A percentile compares a stretch with the other conserved stretches of the same genome.
phyloP scores from a whole-genome alignment of 2,797 vertebrate species.

The Distichodus sexfasciatus region DNA sequence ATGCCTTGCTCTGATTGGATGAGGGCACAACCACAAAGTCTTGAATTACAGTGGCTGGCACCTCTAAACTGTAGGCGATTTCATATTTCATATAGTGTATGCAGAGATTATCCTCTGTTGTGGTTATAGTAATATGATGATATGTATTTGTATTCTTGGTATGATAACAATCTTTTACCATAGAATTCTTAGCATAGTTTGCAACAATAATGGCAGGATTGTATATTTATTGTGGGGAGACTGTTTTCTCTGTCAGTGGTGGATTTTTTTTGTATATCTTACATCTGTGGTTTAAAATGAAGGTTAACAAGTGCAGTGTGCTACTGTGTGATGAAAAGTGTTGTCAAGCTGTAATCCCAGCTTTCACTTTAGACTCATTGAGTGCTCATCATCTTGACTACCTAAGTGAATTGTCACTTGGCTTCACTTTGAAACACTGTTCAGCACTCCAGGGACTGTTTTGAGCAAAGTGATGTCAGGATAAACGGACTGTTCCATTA shows the following conservation, averaged over 20 bases:
- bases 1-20: slow-evolving; percentile 19
- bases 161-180: slow-evolving; percentile 23
- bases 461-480: slow-evolving; percentile 13
- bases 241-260: slow-evolving; percentile 15
- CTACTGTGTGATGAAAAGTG: slow-evolving; percentile 31
- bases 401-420: slow-evolving; percentile 39
- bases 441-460: slow-evolving; percentile 24
- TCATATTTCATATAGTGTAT: slow-evolving; percentile 15
- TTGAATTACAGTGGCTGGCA: slow-evolving; percentile 41
- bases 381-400: slow-evolving; percentile 45
- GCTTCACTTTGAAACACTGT: slow-evolving; percentile 30
- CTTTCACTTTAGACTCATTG: slow-evolving; percentile 41
- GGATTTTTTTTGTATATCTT: slow-evolving; percentile 2
- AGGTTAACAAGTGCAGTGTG: slow-evolving; percentile 43
- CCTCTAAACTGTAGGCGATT: slow-evolving; percentile 22
- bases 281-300: slow-evolving; percentile 24
- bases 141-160: slow-evolving; percentile 23
- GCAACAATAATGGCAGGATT: background rate
- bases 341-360: slow-evolving; percentile 41
- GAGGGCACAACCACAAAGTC: slow-evolving; percentile 27
- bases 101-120: slow-evolving; percentile 28
- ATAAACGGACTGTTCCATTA: background rate
- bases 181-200: slow-evolving; percentile 25
- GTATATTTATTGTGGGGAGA: slow-evolving; percentile 25
- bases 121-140: slow-evolving; percentile 14